Evolutionary conservation across 2,113 vertebrate genomes (phyloP), one percentile per base, ranked within the genome.

Genomic region (Pangasianodon hypophthalmus): DNA sequence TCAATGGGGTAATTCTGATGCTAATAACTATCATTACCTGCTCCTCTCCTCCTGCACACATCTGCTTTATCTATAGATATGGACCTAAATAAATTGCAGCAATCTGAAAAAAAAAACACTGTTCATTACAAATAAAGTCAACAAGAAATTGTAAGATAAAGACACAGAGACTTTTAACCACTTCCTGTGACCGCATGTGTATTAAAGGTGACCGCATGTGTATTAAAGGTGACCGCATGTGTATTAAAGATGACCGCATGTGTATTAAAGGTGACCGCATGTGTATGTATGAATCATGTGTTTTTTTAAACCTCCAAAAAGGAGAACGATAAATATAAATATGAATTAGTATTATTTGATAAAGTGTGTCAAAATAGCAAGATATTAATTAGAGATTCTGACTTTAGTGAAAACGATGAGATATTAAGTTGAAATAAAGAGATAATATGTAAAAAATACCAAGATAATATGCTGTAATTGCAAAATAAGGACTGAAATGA

Each of bases 1-100:
- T 91, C 86, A 87, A 50, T 58, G 73, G 77, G 44, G 82, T 41
- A 7, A 79, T 90, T 89, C 73, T 84, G 73, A 58, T 24, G 48
- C 79, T 84, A 81, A 90, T 90, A 91, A 82, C 87, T 26, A 86
- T 84, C 79, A 88, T 87, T 88, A 91, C 48, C 58, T 3, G 10
- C 62, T 69, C 1, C 26, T 60, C n/a, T 88, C 88, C 82, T 46
- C 88, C 86, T 29, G 64, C 71, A 26, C 71, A 87, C 50, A 81
- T 84, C 44, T 86, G 83, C 75, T 84, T 91, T 32, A 90, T 87
- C 90, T 88, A 91, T 87, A 62, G 88, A 88, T 86, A 87, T 24
- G 4, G 1, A 37, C 69, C 71, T 87, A 88, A 88, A 88, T 88
- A 64, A 69, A 52, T 50, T 46, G 62, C 26, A 4, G 44, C 86